A percentile compares a stretch with the other conserved stretches of the same genome.
Conservation (phyloP, 2,797 vertebrate genomes). For the Xenentodon cancila region DNA sequence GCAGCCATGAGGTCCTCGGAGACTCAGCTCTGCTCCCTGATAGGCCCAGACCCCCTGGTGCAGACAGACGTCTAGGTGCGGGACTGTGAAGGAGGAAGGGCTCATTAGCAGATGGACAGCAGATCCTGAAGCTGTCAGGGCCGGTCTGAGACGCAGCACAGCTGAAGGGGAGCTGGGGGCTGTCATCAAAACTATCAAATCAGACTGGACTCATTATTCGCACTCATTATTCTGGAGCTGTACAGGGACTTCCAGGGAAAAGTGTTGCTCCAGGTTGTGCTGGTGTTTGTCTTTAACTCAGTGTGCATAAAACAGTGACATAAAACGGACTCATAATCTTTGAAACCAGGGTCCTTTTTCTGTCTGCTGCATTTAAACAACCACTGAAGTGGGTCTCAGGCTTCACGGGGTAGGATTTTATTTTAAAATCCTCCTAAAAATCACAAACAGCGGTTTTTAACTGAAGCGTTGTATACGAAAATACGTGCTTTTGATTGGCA, state of each 20-base stretch:
- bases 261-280: background rate
- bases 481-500: too few relatives aligned
- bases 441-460: too few relatives aligned
- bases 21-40: slow-evolving; percentile 31
- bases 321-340: too few relatives aligned
- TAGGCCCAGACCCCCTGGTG: slow-evolving; percentile 33
- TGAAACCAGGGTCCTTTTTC: too few relatives aligned
- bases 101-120: slow-evolving; percentile 63
- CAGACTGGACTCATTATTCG: slow-evolving; percentile 25
- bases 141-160: slow-evolving; percentile 60
- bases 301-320: too few relatives aligned
- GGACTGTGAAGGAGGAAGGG: slow-evolving; percentile 52
- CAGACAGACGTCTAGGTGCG: slow-evolving; percentile 74
- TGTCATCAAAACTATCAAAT: slow-evolving; percentile 48
- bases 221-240: slow-evolving; percentile 36
- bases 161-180: slow-evolving; percentile 55
- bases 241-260: slow-evolving; percentile 20
- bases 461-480: too few relatives aligned
- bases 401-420: too few relatives aligned
- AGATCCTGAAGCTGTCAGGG: slow-evolving; percentile 46
- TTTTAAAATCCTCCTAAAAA: too few relatives aligned
- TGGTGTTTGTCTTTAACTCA: too few relatives aligned
- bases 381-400: too few relatives aligned
- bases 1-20: slow-evolving; percentile 38
- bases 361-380: too few relatives aligned